Base-by-base conservation (phyloP, 2,113 vertebrate species). In the Melanocharis versteri region DNA sequence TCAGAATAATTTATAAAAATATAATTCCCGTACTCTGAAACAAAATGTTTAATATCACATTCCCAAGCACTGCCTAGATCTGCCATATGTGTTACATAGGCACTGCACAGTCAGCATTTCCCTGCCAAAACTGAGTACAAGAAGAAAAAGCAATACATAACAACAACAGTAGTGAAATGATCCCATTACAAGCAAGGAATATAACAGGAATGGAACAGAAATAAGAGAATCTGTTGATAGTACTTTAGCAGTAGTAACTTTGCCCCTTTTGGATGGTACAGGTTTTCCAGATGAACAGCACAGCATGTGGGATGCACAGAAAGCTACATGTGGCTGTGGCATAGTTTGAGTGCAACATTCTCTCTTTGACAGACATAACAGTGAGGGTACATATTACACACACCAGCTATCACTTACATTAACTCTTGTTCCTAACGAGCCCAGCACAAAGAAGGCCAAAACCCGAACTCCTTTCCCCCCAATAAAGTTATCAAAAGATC, bases 311-410 rank as follows among this genome's bases (percentile, higher is more conserved):
- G 24, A 33, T 16, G 11, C 2, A 2, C 54, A 58, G 40, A 81
- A 51, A 85, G 48, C 18, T 30, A 21, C 53, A 16, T 0, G 0
- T 18, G 37, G 23, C 54, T 28, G 6, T 5, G 4, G 65, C 51
- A 60, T 5, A 42, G 28, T 5, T 24, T 21, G 20, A 75, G 19
- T 28, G 30, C 27, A 88, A 44, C 8, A 7, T 22, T 39, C 16
- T 35, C 35, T 23, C 39, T 61, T 50, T 61, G 51, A 27, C 56
- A 93, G 47, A 37, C 4, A 6, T 4, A 51, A 33, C 7, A 61
- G 33, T 37, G 23, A 47, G 15, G 50, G 30, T 20, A 28, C 15
- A 15, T 6, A 19, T 58, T 27, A 50, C 16, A 71, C 31, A 51
- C 28, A 44, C 5, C 27, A 64, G 50, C 44, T 56, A 17, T 15